Conservation (phyloP, 2,888 invertebrate genomes). For the Habroteleia sp. region DNA sequence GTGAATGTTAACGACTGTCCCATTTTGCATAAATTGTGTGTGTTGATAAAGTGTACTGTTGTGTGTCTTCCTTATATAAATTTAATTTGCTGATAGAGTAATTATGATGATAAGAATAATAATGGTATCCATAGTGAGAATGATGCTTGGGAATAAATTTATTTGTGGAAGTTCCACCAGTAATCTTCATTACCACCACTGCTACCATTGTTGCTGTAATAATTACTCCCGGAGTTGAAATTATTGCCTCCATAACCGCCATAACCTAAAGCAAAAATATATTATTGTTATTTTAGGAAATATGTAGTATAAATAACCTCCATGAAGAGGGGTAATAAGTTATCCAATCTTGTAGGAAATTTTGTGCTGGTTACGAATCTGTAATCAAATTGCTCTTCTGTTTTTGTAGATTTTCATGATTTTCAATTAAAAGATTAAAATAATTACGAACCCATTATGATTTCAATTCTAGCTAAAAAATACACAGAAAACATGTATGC, state of each 20-base stretch:
- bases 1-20: conserved; percentile 49
- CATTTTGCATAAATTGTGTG: conserved; percentile 58
- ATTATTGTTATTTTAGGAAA: no score
- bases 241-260: conserved; percentile 76
- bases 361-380: no score
- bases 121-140: conserved; percentile 71
- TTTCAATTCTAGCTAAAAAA: no score
- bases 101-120: conserved; percentile 74
- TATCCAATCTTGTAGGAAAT: no score
- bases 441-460: no score
- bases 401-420: no score
- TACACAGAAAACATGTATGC: no score
- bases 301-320: no score
- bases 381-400: no score
- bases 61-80: conserved; percentile 77
- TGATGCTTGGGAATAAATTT: conserved; percentile 70
- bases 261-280: conserved; percentile 49
- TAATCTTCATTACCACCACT: conserved; percentile 77
- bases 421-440: no score
- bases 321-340: no score
- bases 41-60: conserved; percentile 69
- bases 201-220: conserved; percentile 76
- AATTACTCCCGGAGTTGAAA: conserved; percentile 75
- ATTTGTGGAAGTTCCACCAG: conserved; percentile 78
- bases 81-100: conserved; percentile 79